Evolutionary conservation across 2,113 vertebrate genomes (phyloP).

Genomic region (Globicephala melas): DNA sequence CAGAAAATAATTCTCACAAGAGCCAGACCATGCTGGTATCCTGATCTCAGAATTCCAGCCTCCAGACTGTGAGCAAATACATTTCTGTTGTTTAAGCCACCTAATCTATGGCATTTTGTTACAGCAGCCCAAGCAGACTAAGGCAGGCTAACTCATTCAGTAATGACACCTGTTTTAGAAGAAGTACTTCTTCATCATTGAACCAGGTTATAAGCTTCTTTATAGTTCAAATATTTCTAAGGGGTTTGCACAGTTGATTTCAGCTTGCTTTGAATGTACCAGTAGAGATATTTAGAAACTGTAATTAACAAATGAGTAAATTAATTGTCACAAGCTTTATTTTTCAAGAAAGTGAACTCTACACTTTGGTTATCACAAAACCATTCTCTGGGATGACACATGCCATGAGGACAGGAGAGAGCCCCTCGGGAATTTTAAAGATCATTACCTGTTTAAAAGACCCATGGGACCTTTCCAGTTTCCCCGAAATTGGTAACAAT

Average conservation of each 20-base stretch:
- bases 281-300: neutral
- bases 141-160: neutral
- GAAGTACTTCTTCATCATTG: neutral
- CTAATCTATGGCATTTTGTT: neutral
- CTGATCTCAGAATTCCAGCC: neutral
- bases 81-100: neutral
- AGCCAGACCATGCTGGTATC: neutral
- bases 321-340: neutral
- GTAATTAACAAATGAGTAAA: neutral
- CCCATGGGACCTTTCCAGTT: conserved; percentile 56
- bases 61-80: neutral
- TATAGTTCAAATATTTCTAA: fast-evolving
- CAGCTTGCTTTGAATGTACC: neutral
- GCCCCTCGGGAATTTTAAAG: conserved; percentile 41
- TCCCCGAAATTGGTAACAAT: conserved; percentile 75
- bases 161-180: neutral
- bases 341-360: neutral
- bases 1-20: neutral
- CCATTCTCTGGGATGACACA: neutral
- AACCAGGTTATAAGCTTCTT: neutral
- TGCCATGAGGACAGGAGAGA: fast-evolving
- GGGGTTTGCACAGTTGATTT: neutral
- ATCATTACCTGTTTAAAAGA: conserved; percentile 46
- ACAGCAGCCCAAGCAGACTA: neutral
- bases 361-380: neutral